Evolutionary conservation across 2,797 vertebrate genomes (phyloP), one percentile per base, ranked within the genome.

Genomic region (Eurystomus glaucurus): DNA sequence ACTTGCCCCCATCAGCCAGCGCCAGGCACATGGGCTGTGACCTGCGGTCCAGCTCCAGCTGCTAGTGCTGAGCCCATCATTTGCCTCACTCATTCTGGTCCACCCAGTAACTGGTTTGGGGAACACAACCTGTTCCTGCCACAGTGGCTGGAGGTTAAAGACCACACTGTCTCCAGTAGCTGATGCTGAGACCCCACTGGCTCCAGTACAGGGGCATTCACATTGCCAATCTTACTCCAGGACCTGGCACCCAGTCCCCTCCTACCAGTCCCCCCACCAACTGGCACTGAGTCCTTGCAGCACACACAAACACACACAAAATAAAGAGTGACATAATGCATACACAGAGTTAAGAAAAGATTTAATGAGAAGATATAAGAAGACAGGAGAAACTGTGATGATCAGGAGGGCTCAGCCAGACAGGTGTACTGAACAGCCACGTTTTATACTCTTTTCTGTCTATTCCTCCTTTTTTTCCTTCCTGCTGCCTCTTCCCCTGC

Each of bases 1-100:
- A 4, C 31, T 41, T 1, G 1, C 10, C 15, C 12, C 31, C n/a
- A 43, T 23, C n/a, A 45, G 43, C 31, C 1, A 3, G 20, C 16
- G 51, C 9, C 23, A 29, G 6, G 25, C 35, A 39, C 17, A 28
- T 28, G 14, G 11, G 14, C 25, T 60, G 35, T 60, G 35, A 25
- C 9, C 5, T 10, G 6, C 3, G 14, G 22, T 62, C 46, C 10
- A 9, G 10, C 18, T 51, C 29, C 29, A n/a, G 28, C 17, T 7
- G 5, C 25, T 10, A 5, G 19, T 13, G 9, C 5, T 12, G 19
- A 70, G 66, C 18, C 18, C 19, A 10, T 69, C 58, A 61, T 22
- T 58, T 9, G 10, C 55, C 55, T 58, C 16, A 17, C 28, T 61
- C 25, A 22, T 3, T 21, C 5, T 2, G 0, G 14, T 57, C 11